Percentiles rank a stretch among this genome's conserved stretches.
These are phyloP conservation scores for Rhinoraja longicauda DNA, from an alignment of 2,797 vertebrate species.

Conservation along the genomic window DNA sequence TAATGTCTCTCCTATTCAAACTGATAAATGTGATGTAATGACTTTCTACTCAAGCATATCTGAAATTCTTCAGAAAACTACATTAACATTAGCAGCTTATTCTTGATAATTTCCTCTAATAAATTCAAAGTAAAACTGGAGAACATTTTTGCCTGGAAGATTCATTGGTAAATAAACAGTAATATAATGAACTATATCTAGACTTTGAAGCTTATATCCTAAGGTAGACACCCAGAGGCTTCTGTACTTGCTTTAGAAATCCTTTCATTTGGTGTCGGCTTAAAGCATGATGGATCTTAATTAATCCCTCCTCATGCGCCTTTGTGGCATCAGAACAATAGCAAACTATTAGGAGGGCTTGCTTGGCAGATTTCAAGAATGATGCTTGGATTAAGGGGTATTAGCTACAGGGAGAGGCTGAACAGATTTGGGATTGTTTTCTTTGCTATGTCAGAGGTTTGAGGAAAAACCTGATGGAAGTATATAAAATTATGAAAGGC, in stretches of 20 bases:
- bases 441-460: too few species aligned
- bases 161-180: slow-evolving; percentile 62
- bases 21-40: slow-evolving; percentile 83
- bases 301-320: not conserved
- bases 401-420: too few species aligned
- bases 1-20: slow-evolving; percentile 80
- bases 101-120: slow-evolving; percentile 70
- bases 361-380: not conserved
- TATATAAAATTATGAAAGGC: too few species aligned
- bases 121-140: slow-evolving; percentile 58
- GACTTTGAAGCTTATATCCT: slow-evolving; percentile 9
- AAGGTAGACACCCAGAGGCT: not conserved
- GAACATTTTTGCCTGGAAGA: slow-evolving; percentile 64
- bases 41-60: slow-evolving; percentile 80
- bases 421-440: too few species aligned
- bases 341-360: not conserved
- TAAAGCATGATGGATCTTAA: not conserved
- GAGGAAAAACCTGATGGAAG: too few species aligned
- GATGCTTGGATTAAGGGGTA: too few species aligned
- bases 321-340: not conserved
- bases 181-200: slow-evolving; percentile 48
- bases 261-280: not conserved
- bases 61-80: slow-evolving; percentile 71
- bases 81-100: slow-evolving; percentile 54
- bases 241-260: not conserved